These are phyloP conservation scores for Dorcus hopei DNA, from an alignment of 2,888 invertebrate species.

Conservation along the genomic window DNA sequence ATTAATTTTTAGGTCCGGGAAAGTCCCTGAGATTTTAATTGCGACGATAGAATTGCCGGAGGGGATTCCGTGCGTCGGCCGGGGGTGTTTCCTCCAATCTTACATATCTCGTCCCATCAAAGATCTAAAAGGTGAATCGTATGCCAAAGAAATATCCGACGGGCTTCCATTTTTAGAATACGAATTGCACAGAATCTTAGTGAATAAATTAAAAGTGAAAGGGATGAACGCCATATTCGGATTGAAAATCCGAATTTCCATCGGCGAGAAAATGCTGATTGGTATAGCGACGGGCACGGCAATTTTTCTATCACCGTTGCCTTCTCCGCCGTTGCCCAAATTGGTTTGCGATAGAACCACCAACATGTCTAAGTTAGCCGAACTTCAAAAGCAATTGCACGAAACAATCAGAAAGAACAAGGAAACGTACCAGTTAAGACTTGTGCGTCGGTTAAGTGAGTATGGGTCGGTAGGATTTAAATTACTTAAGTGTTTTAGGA, in stretches of 20 bases:
- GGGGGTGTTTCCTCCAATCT: constrained; percentile 66
- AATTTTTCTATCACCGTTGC: constrained; percentile 72
- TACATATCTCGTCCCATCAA: constrained; percentile 76
- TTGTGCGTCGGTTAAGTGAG: constrained; percentile 36
- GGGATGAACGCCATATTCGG: constrained; percentile 95
- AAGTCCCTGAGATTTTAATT: constrained; percentile 87
- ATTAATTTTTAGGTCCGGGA: constrained; percentile 60
- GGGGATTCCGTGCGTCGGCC: constrained; percentile 69
- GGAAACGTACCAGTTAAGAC: constrained; percentile 65
- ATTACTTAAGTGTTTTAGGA: constrained; percentile 3
- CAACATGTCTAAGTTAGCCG: constrained; percentile 63
- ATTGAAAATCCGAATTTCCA: constrained; percentile 64
- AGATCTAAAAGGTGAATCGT: constrained; percentile 77
- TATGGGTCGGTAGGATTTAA: not conserved
- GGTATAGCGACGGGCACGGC: constrained; percentile 89
- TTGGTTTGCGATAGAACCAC: constrained; percentile 65
- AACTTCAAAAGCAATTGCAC: constrained; percentile 65
- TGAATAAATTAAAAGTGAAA: constrained; percentile 88
- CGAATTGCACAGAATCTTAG: constrained; percentile 85
- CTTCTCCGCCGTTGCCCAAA: constrained; percentile 70
- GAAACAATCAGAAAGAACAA: constrained; percentile 70
- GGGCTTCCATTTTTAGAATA: constrained; percentile 94
- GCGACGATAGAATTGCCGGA: constrained; percentile 85
- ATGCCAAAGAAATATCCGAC: constrained; percentile 92
- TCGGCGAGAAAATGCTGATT: constrained; percentile 85